Conservation (phyloP, 1,140 invertebrate species). For the Papilio machaon region DNA sequence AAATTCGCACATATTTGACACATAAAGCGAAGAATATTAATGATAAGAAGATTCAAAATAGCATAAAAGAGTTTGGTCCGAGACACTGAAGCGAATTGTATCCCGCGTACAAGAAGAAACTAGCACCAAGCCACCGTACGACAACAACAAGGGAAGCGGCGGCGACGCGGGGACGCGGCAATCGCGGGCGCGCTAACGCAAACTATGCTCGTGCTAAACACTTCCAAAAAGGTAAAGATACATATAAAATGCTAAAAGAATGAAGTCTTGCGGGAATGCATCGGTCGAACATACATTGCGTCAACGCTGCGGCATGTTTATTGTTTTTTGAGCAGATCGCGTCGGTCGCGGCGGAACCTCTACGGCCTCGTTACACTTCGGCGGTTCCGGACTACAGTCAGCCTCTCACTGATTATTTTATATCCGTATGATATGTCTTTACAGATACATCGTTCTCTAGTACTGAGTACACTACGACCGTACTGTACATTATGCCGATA, state of each 20-base stretch:
- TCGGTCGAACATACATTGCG: conserved; percentile 59
- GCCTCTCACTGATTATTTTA: conserved; percentile 67
- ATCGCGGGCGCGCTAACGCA: conserved; percentile 53
- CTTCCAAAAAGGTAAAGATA: conserved; percentile 69
- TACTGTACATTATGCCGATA: conserved; percentile 76
- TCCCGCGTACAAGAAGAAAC: conserved; percentile 68
- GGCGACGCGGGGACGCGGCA: conserved; percentile 42
- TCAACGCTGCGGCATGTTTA: conserved; percentile 57
- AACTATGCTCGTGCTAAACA: conserved; percentile 66
- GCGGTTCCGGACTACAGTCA: conserved; percentile 62
- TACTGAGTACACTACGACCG: conserved; percentile 77
- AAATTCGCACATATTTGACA: conserved; percentile 82
- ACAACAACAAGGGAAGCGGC: conserved; percentile 63
- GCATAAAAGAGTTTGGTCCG: conserved; percentile 78
- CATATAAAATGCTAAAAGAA: conserved; percentile 70
- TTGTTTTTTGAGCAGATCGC: conserved; percentile 61
- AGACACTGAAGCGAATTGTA: conserved; percentile 77
- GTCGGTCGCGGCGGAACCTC: conserved; percentile 49
- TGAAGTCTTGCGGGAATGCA: conserved; percentile 46
- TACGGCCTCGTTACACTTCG: conserved; percentile 59
- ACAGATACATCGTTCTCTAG: conserved; percentile 72
- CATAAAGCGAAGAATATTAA: conserved; percentile 80
- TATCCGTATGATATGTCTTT: conserved; percentile 78
- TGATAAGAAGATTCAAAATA: conserved; percentile 72
- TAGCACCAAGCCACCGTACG: conserved; percentile 79